Base-by-base conservation (phyloP, 1,140 invertebrate genomes). In the Mylabris phalerata region DNA sequence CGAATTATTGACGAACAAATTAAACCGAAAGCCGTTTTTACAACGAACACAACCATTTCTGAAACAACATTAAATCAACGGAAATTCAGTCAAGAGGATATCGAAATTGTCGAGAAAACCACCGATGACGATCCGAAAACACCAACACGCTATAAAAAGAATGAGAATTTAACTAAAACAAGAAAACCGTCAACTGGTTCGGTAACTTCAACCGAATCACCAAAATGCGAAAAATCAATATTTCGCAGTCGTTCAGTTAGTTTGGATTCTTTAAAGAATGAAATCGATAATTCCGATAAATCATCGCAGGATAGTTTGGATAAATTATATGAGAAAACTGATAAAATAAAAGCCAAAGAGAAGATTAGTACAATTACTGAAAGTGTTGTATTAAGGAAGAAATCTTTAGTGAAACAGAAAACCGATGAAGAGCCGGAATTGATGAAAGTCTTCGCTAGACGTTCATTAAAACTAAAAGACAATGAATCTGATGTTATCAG, bases 381-480 rank as follows among this genome's bases (percentile, higher is more conserved):
- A 11, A 70, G 73, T 41, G 78, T 77, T 62, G 79, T 78, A 70
- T 73, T 79, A 72, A 78, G 71, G 68, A 82, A 73, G 72, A 85
- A 78, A 75, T 83, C 73, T 52, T 76, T 50, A 73, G 72, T 66
- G 71, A 79, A 77, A 57, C 67, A 71, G 50, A 64, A 71, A 62
- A 59, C 75, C 72, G 84, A 86, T 51, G 83, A 86, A 44, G 84
- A 87, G 71, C 86, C 86, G 0, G 88, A 90, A 70, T 70, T 90
- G 25, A 84, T 89, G 79, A 88, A 89, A 75, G 88, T 90, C 0
- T 90, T 90, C 69, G 87, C 87, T 0, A 74, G 88, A 41, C 74
- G 87, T 52, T 90, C 88, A 2, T 74, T 90, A 0, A 90, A 90
- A 73, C 71, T 88, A 3, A 87, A 85, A 73, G 86, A 88, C 63